Base-by-base conservation (phyloP, 2,888 invertebrate genomes). In the Eupsilia transversa region DNA sequence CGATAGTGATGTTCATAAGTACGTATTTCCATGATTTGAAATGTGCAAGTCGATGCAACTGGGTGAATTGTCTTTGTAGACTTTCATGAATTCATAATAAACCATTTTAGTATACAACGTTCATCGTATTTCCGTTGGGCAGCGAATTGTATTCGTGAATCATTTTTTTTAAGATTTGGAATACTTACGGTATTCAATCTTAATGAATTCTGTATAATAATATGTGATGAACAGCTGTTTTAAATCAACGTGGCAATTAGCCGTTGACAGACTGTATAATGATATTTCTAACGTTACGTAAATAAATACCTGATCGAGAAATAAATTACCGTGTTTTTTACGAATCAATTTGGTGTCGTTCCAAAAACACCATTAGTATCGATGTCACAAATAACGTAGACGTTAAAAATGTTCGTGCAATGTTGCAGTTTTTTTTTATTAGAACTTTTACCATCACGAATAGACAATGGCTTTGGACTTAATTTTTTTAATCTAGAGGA, bases 301-400 rank as follows among this genome's bases (percentile, higher is more conserved):
- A 78, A 77, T 67, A 70, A 74, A 85, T 82, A 57, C n/a, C 33
- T 41, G 52, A 84, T 67, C 60, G 68, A 75, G 59, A 64, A 77
- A 78, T 77, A 83, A 64, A 74, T 77, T 57, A 3, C 30, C 49
- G 57, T 27, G 27, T 69, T 74, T 73, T 64, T 68, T 66, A 64
- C 68, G 76, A 83, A 74, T 82, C 79, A 73, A 77, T 80, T 86
- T 87, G 83, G 86, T 80, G 66, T 73, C 71, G 77, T 74, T 86
- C 88, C 80, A 86, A 86, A 80, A 82, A 76, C 52, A 66, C 72
- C 63, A 83, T 81, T 82, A 80, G 61, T 77, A 77, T 66, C 59
- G 57, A 69, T 54, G 38, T 61, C 65, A 33, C 30, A 67, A 71
- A 49, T 49, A 71, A n/a, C 49, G 14, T 10, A 2, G 20, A 41